phyloP scores from a whole-genome alignment of 2,113 vertebrate species.

The Carlito syrichta region DNA sequence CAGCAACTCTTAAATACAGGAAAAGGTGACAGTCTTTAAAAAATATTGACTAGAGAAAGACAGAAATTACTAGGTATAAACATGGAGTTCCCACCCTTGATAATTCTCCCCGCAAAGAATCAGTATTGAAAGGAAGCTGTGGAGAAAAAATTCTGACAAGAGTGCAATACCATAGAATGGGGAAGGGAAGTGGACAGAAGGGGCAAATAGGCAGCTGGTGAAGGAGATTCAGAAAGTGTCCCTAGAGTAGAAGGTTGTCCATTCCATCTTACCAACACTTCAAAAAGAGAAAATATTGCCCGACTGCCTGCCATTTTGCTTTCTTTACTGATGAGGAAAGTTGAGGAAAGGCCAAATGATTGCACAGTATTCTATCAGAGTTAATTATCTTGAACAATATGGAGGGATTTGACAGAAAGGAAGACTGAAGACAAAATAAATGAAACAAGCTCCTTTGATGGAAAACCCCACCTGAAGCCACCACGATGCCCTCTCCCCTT shows the following conservation, averaged over 20 bases:
- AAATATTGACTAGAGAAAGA: slow-evolving; percentile 13
- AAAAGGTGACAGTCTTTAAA: slow-evolving; percentile 1
- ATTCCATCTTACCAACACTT: not conserved
- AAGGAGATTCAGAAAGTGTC: not conserved
- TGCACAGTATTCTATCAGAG: not conserved
- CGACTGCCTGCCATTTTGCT: not conserved
- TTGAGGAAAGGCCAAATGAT: not conserved
- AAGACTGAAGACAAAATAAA: not conserved
- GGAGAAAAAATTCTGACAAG: not conserved
- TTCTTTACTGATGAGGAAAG: not conserved
- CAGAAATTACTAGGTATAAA: slow-evolving; percentile 20
- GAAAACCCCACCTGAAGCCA: not conserved
- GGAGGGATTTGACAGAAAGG: slow-evolving; percentile 21
- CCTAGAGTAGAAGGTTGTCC: not conserved
- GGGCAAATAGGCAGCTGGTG: not conserved
- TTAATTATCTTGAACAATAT: not conserved
- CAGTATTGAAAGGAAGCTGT: not conserved
- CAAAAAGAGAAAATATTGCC: not conserved
- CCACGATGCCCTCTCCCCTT: accelerated
- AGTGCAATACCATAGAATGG: not conserved
- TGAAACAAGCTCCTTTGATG: not conserved
- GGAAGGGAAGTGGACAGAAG: not conserved
- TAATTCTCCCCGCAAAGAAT: not conserved
- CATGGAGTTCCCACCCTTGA: not conserved
- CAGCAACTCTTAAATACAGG: not conserved